These are phyloP conservation scores for Peromyscus melanophrys DNA, from an alignment of 2,797 vertebrate genomes.

Conservation along the genomic window DNA sequence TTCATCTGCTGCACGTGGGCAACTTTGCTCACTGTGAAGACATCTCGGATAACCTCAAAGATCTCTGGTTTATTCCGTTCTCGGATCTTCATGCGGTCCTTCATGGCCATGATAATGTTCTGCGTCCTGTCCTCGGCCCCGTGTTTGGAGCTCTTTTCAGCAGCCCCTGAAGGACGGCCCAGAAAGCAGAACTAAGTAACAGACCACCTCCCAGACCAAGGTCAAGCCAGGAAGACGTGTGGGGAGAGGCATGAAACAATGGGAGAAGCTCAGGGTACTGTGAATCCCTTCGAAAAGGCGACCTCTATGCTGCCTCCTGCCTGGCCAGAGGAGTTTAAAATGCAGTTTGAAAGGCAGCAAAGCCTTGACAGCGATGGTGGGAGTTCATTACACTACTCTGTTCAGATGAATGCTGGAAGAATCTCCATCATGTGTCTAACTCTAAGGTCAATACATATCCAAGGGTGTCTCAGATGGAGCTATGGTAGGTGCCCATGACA, in stretches of 20 bases:
- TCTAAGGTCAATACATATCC: constrained; percentile 37
- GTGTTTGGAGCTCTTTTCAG: constrained; percentile 98
- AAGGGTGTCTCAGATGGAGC: not conserved
- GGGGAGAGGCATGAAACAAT: not conserved
- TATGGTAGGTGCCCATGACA: not conserved
- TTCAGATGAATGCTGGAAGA: not conserved
- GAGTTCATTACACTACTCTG: not conserved
- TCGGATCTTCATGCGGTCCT: constrained; percentile 99
- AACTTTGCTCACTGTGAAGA: constrained; percentile 94
- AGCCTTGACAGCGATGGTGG: not conserved
- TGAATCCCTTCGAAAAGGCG: not conserved
- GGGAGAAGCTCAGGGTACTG: not conserved
- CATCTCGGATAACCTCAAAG: constrained; percentile 97
- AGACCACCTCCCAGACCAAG: constrained; percentile 22
- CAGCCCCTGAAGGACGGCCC: constrained; percentile 92
- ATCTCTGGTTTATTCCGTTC: constrained; percentile 99
- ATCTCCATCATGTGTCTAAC: constrained; percentile 28
- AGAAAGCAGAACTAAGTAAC: constrained; percentile 39
- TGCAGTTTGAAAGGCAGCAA: constrained; percentile 30
- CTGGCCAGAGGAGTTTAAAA: constrained; percentile 18
- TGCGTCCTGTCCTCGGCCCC: constrained; percentile 98
- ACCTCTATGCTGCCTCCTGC: not conserved
- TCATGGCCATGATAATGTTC: constrained; percentile 99
- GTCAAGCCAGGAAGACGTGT: not conserved
- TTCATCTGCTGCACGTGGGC: constrained; percentile 98